phyloP scores from a whole-genome alignment of 1,140 invertebrate genomes.

The Nephila pilipes region DNA sequence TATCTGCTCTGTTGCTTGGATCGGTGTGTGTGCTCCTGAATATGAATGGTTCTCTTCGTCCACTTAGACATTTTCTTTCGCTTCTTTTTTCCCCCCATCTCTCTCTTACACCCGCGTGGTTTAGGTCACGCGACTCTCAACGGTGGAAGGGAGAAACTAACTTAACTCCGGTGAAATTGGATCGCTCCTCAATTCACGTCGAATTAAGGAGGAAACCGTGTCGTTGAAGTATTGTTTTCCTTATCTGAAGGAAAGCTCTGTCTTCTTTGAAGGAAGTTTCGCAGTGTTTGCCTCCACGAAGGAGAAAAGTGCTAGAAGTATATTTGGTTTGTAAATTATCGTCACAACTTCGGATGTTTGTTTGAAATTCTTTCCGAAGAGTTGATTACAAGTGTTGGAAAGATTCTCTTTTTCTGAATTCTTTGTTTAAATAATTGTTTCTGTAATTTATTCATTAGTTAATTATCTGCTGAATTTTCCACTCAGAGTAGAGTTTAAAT shows the following conservation, averaged over 20 bases:
- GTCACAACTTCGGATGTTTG: not conserved
- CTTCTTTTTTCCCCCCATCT: not conserved
- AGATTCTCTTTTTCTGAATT: no score
- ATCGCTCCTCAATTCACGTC: not conserved
- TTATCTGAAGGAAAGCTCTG: not conserved
- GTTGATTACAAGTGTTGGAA: not conserved
- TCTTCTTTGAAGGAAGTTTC: not conserved
- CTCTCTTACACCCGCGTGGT: not conserved
- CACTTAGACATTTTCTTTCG: not conserved
- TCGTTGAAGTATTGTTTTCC: not conserved
- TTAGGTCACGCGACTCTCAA: not conserved
- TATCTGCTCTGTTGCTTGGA: not conserved
- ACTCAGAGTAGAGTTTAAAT: no score
- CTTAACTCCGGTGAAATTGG: conserved; percentile 12
- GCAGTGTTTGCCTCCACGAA: not conserved
- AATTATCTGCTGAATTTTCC: no score
- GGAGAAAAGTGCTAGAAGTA: not conserved
- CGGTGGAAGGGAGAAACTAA: not conserved
- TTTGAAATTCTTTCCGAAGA: not conserved
- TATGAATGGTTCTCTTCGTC: not conserved
- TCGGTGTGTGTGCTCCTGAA: conserved; percentile 13
- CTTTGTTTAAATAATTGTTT: no score
- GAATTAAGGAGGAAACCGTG: not conserved
- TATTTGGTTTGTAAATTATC: conserved; percentile 18
- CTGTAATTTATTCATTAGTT: no score